phyloP scores from a whole-genome alignment of 2,888 invertebrate species.

The Idaea straminata region DNA sequence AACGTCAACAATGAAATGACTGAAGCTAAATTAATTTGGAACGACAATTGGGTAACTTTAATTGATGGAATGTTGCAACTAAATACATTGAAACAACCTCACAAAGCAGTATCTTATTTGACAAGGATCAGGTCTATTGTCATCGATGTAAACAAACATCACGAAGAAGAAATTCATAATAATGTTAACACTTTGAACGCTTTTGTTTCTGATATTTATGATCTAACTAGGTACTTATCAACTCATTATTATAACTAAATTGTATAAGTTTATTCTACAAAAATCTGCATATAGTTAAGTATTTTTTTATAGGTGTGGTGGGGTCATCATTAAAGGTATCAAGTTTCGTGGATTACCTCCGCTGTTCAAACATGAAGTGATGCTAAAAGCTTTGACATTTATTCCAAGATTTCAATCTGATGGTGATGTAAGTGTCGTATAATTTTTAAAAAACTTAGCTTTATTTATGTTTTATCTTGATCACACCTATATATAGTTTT shows the following conservation, averaged over 20 bases:
- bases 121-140: conserved; percentile 48
- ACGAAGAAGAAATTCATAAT: conserved; percentile 6
- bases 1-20: conserved; percentile 31
- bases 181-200: conserved; percentile 23
- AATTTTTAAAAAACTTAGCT: too few species aligned
- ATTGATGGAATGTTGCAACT: conserved; percentile 91
- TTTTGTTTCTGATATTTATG: conserved; percentile 17
- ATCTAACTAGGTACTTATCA: conserved; percentile 29
- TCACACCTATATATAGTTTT: too few species aligned
- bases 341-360: conserved; percentile 28
- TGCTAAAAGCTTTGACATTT: conserved; percentile 27
- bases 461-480: too few species aligned
- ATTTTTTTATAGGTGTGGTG: conserved; percentile 39
- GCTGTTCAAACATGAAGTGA: conserved; percentile 13
- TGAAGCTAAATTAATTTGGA: conserved; percentile 76
- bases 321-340: conserved; percentile 34
- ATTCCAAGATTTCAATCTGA: conserved; percentile 22
- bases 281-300: too few species aligned
- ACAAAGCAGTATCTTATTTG: conserved; percentile 82
- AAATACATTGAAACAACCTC: conserved; percentile 79
- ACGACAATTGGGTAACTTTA: conserved; percentile 89
- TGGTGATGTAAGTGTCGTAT: conserved; percentile 26
- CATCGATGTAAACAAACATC: conserved; percentile 33
- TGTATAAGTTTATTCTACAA: not conserved
- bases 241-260: not conserved